A percentile compares a stretch with the other conserved stretches of the same genome.
Conservation (phyloP, 2,888 invertebrate species). For the Leptinotarsa peninsularis region DNA sequence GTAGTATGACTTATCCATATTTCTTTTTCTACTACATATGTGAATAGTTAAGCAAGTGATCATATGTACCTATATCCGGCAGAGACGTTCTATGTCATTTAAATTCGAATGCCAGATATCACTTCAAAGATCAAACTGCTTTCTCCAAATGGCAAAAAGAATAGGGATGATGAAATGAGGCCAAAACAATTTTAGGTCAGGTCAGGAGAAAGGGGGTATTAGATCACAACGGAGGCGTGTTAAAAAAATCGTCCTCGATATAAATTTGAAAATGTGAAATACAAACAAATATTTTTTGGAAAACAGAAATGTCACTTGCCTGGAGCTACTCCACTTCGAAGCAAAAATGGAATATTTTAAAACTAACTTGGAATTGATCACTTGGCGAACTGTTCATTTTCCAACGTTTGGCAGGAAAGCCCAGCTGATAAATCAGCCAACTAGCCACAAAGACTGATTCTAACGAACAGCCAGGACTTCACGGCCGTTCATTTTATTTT, state of each 20-base stretch:
- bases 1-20: constrained; percentile 27
- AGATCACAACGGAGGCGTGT: background rate
- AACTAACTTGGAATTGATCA: constrained; percentile 50
- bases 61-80: background rate
- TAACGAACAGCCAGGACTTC: constrained; percentile 28
- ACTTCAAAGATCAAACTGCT: constrained; percentile 18
- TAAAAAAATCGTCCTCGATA: background rate
- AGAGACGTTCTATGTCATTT: background rate
- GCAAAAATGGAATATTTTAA: constrained; percentile 52
- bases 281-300: background rate
- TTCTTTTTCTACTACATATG: background rate
- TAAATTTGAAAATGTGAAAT: background rate
- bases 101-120: background rate
- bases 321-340: constrained; percentile 55
- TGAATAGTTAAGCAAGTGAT: background rate
- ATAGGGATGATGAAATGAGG: constrained; percentile 6
- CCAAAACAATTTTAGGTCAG: constrained; percentile 10
- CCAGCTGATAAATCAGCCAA: constrained; percentile 37
- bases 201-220: constrained; percentile 4
- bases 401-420: constrained; percentile 42
- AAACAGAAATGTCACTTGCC: background rate
- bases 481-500: constrained; percentile 41
- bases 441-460: constrained; percentile 32
- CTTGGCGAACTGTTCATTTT: constrained; percentile 56
- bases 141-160: constrained; percentile 16